These are phyloP conservation scores for Zoanthus sansibaricus DNA, from an alignment of 92 coral and sea anemone genomes.

Conservation along the genomic window DNA sequence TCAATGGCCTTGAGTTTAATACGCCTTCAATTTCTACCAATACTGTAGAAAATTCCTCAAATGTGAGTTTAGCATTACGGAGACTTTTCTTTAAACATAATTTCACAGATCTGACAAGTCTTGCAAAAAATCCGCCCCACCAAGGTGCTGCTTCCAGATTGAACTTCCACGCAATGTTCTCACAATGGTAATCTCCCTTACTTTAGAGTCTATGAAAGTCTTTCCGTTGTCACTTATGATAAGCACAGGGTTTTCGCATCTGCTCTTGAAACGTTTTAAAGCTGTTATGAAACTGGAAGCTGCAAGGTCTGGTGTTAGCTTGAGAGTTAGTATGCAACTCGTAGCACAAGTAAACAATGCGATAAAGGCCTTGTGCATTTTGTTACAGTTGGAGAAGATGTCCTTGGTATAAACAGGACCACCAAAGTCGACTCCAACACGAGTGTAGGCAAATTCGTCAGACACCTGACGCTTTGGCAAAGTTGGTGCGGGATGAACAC, in stretches of 20 bases:
- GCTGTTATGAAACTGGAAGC: constrained; percentile 45
- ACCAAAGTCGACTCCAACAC: constrained; percentile 51
- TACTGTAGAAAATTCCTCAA: too few relatives aligned
- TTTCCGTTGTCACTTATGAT: too few relatives aligned
- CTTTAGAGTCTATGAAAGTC: too few relatives aligned
- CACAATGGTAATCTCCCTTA: too few relatives aligned
- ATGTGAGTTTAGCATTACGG: neutral
- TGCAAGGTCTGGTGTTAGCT: constrained; percentile 53
- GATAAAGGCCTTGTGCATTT: constrained; percentile 54
- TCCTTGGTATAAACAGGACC: constrained; percentile 55
- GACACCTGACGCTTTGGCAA: constrained; percentile 44
- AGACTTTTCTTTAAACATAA: too few relatives aligned
- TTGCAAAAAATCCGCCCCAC: too few relatives aligned
- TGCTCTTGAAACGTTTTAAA: neutral
- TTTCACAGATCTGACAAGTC: too few relatives aligned
- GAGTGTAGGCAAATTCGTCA: constrained; percentile 49
- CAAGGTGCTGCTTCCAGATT: too few relatives aligned
- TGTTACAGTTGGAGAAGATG: constrained; percentile 20
- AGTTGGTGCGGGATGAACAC: constrained; percentile 39
- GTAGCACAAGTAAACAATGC: constrained; percentile 62
- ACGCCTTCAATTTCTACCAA: too few relatives aligned
- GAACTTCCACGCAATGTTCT: too few relatives aligned
- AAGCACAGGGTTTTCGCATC: constrained; percentile 51
- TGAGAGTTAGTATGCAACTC: constrained; percentile 48
- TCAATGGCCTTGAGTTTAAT: too few relatives aligned